Evolutionary conservation across 2,888 invertebrate species (phyloP), one percentile per base, ranked within the genome.

Genomic region (Morpho achilles): DNA sequence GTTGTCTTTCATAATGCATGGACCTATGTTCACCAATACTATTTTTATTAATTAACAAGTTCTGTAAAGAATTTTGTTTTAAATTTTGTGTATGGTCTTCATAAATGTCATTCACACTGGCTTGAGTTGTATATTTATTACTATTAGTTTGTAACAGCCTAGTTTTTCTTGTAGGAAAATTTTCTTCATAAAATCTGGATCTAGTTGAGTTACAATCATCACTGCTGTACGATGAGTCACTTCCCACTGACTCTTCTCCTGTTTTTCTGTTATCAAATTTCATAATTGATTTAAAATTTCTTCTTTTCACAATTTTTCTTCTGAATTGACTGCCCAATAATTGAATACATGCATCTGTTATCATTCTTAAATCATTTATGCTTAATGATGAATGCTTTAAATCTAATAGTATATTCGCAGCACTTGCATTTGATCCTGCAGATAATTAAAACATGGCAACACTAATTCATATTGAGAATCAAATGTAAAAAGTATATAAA

Each of bases 171-270:
- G 43, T 57, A 22, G 43, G 73, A 61, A 69, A 63, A 50, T 75
- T 76, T 52, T 70, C 68, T 61, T 68, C 75, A 56, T 67, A 69
- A 50, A 67, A 60, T 44, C 66, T 68, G 48, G 78, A 79, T 64
- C 68, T 75, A 32, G 65, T 65, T 2, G 85, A 84, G 58, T 69
- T 73, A 61, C 75, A 72, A 65, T 82, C 84, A 73, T 86, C 82
- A 72, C 83, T 83, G 60, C 83, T 84, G 32, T 78, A 60, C 6
- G 87, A 84, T 23, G 87, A 87, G 64, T 82, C 74, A 73, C 85
- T 84, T 16, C 74, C 85, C 75, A 9, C 84, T 0, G 86, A 87
- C 61, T 85, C 84, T 68, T 78, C 72, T 0, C 78, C 77, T 43
- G 76, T 77, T 67, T 66, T 76, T 40, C 71, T 69, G 59, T 70